A percentile compares a stretch with the other conserved stretches of the same genome.
These are phyloP conservation scores for Tadarida brasiliensis DNA, from an alignment of 2,797 vertebrate species.

Conservation along the genomic window DNA sequence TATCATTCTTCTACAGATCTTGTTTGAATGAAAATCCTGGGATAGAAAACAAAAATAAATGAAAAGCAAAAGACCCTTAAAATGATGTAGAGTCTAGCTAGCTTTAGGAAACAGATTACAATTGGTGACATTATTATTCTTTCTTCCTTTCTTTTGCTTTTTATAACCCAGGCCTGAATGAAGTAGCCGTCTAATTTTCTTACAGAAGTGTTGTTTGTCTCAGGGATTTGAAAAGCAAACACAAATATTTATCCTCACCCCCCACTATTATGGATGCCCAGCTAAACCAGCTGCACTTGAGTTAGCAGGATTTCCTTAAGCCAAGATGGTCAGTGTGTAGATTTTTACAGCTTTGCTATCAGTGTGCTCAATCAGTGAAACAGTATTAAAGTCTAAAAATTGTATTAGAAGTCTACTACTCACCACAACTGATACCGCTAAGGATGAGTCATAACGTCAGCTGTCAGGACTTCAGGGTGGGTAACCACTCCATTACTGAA, in stretches of 20 bases:
- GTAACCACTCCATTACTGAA: background rate
- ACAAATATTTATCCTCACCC: background rate
- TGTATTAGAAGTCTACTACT: background rate
- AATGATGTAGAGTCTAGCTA: background rate
- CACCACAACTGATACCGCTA: background rate
- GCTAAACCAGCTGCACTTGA: background rate
- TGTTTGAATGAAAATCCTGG: background rate
- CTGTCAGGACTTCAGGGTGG: background rate
- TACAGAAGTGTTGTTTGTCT: conserved; percentile 13
- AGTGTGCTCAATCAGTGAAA: background rate
- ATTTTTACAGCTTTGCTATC: background rate
- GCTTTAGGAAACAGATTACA: background rate
- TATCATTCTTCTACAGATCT: conserved; percentile 33
- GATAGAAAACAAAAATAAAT: background rate
- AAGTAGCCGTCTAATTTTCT: conserved; percentile 5
- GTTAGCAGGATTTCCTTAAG: background rate
- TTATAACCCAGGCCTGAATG: background rate
- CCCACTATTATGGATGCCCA: background rate
- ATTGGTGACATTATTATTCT: conserved; percentile 25
- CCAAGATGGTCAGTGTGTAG: rapidly evolving
- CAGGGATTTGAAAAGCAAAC: conserved; percentile 45
- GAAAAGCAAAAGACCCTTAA: background rate
- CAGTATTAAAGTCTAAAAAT: background rate
- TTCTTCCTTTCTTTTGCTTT: conserved; percentile 30
- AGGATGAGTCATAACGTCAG: background rate